A percentile compares a stretch with the other conserved stretches of the same genome.
phyloP scores from a whole-genome alignment of 53 echinoderm and acorn worm species.

The Arbacia lixula region DNA sequence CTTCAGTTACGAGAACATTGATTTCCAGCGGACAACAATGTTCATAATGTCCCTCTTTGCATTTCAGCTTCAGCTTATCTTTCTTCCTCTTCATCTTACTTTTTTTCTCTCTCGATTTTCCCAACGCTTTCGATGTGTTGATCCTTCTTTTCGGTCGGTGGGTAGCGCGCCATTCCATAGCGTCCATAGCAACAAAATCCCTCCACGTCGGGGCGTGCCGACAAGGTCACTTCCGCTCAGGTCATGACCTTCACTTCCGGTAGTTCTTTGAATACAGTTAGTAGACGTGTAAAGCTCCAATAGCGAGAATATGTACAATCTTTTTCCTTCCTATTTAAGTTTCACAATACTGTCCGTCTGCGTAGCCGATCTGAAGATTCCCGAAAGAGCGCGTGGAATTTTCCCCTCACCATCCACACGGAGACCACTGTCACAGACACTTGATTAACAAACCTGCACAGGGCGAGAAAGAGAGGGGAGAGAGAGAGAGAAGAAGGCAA shows the following conservation, averaged over 20 bases:
- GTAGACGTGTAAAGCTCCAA: background rate
- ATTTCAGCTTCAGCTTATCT: no score
- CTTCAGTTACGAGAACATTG: background rate
- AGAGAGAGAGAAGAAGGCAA: constrained; percentile 1
- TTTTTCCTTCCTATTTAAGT: background rate
- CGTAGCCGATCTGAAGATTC: background rate
- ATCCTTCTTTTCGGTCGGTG: constrained; percentile 30
- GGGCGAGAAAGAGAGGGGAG: background rate
- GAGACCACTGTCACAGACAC: constrained; percentile 3
- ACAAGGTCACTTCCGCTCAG: constrained; percentile 16
- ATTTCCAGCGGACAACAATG: constrained; percentile 19
- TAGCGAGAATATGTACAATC: constrained; percentile 47
- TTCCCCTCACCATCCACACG: no score
- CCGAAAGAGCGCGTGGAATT: background rate
- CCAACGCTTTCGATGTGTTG: background rate
- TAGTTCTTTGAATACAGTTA: constrained; percentile 15
- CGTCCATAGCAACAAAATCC: constrained; percentile 53
- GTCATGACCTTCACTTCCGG: background rate
- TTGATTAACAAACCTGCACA: constrained; percentile 45
- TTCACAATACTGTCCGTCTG: background rate
- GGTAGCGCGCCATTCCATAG: constrained; percentile 43
- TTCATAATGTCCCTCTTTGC: no score
- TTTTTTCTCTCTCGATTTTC: background rate
- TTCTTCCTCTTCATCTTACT: no score
- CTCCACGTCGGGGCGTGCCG: background rate